phyloP scores from a whole-genome alignment of 2,888 invertebrate species.

The Meiosimyza platycephala region DNA sequence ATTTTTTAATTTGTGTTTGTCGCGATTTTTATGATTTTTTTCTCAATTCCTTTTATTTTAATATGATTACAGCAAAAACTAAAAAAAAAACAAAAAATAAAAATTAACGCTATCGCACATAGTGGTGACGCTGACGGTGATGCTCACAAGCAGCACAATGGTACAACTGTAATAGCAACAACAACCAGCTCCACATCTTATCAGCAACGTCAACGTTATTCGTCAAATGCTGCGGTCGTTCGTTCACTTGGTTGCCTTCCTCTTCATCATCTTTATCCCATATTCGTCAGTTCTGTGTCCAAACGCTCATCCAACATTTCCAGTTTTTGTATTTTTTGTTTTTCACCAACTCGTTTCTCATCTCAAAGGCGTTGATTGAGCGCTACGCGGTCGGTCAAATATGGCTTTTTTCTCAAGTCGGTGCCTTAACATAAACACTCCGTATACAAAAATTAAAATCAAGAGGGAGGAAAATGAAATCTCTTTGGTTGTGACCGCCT shows the following conservation, averaged over 20 bases:
- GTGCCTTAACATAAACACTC: no score
- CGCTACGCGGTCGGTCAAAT: slow-evolving; percentile 23
- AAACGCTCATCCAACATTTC: no score
- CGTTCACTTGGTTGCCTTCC: background rate
- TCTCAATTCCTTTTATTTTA: background rate
- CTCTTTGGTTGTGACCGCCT: no score
- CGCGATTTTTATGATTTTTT: slow-evolving; percentile 18
- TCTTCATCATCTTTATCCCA: background rate
- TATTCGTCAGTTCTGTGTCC: no score
- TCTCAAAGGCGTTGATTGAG: slow-evolving; percentile 31
- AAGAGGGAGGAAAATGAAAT: no score
- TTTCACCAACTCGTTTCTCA: slow-evolving; percentile 27
- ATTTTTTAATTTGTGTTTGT: slow-evolving; percentile 31
- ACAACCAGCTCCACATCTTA: background rate
- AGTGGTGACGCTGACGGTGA: background rate
- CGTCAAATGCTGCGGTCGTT: slow-evolving; percentile 17
- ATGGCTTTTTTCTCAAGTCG: background rate
- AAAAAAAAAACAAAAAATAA: slow-evolving; percentile 11
- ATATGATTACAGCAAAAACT: slow-evolving; percentile 19
- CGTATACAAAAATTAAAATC: no score
- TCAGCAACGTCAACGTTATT: slow-evolving; percentile 22
- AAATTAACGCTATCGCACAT: background rate
- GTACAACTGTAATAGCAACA: background rate
- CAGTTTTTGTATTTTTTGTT: slow-evolving; percentile 1
- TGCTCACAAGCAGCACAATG: background rate